A percentile compares a stretch with the other conserved stretches of the same genome.
phyloP scores from a whole-genome alignment of 2,888 invertebrate species.

The Platerodrilus igneus region DNA sequence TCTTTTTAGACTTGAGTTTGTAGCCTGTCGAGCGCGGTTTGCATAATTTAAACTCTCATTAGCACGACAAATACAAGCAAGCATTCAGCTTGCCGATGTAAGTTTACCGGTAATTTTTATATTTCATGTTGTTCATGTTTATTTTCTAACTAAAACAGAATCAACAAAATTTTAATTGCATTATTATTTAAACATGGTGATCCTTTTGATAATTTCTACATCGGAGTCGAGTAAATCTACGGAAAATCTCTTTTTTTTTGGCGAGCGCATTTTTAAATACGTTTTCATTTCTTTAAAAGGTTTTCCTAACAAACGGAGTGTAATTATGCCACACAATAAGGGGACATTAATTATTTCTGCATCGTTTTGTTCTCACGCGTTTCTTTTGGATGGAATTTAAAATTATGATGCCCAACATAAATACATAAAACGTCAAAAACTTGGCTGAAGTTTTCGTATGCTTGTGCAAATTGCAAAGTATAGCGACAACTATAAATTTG shows the following conservation, averaged over 20 bases:
- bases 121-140: too few species aligned
- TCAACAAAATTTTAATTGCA: too few species aligned
- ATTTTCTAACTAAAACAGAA: too few species aligned
- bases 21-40: slow-evolving; percentile 26
- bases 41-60: slow-evolving; percentile 39
- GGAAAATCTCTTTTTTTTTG: slow-evolving; percentile 28
- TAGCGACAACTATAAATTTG: slow-evolving; percentile 15
- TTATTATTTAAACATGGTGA: too few species aligned
- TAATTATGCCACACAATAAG: slow-evolving; percentile 40
- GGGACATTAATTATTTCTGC: slow-evolving; percentile 38
- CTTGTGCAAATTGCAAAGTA: slow-evolving; percentile 19
- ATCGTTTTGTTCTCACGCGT: slow-evolving; percentile 30
- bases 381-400: slow-evolving; percentile 28
- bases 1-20: slow-evolving; percentile 38
- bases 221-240: slow-evolving; percentile 24
- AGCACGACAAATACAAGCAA: slow-evolving; percentile 32
- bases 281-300: slow-evolving; percentile 43
- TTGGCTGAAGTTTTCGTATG: slow-evolving; percentile 21
- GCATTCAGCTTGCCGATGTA: too few species aligned
- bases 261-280: slow-evolving; percentile 33
- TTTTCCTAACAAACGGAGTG: slow-evolving; percentile 35
- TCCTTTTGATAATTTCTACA: too few species aligned
- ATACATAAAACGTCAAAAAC: slow-evolving; percentile 26
- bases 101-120: too few species aligned
- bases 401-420: slow-evolving; percentile 29